phyloP scores from a whole-genome alignment of 2,888 invertebrate species.

The Pyrrhia umbra region DNA sequence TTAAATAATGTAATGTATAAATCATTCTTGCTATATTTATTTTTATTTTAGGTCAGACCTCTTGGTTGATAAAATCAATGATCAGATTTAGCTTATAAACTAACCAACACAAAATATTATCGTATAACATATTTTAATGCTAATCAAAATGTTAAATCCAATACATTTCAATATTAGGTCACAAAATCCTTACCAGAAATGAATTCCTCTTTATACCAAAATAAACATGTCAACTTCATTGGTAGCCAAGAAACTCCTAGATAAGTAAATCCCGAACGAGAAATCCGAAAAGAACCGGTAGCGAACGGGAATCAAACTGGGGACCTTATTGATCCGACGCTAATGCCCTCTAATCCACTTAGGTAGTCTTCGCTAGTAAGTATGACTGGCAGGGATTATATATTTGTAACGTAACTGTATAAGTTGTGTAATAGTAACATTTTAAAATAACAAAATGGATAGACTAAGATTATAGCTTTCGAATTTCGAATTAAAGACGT shows the following conservation, averaged over 20 bases:
- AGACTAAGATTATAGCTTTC: conserved; percentile 41
- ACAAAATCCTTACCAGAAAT: conserved; percentile 29
- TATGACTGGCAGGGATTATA: conserved; percentile 85
- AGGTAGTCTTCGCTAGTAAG: conserved; percentile 80
- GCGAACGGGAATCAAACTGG: conserved; percentile 61
- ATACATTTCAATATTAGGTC: conserved; percentile 48
- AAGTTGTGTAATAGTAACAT: conserved; percentile 46
- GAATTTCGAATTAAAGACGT: conserved; percentile 37
- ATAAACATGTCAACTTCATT: conserved; percentile 61
- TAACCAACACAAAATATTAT: conserved; percentile 12
- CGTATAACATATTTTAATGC: conserved; percentile 19
- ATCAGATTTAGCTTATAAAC: conserved; percentile 36
- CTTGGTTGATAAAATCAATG: no score
- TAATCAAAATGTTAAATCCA: conserved; percentile 29
- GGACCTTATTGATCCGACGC: conserved; percentile 81
- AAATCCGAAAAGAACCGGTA: conserved; percentile 64
- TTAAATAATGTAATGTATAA: no score
- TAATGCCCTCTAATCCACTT: conserved; percentile 86
- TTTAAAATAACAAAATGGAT: conserved; percentile 43
- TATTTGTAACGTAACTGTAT: conserved; percentile 54
- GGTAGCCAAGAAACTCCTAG: conserved; percentile 41
- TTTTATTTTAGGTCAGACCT: no score
- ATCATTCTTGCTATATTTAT: no score
- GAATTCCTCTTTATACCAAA: conserved; percentile 38
- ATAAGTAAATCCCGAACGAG: conserved; percentile 56